A percentile compares a stretch with the other conserved stretches of the same genome.
These are phyloP conservation scores for Caenorhabditis sp. DNA, from an alignment of 2,888 invertebrate species.

Conservation along the genomic window DNA sequence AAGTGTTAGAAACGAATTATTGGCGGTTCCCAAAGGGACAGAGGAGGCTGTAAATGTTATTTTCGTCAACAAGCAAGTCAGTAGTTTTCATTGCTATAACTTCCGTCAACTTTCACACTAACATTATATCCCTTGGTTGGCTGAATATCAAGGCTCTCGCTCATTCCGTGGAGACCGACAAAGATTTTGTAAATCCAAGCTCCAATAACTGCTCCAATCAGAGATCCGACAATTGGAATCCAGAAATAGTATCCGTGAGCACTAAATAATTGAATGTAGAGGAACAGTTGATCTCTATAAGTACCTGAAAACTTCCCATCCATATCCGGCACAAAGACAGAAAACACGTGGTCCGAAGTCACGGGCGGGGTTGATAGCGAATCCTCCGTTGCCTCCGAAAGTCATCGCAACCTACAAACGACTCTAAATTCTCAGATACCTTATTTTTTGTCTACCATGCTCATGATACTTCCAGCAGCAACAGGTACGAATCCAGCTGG, in stretches of 20 bases:
- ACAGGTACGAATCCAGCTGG: conserved; percentile 76
- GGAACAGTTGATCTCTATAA: background rate
- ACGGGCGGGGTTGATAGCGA: conserved; percentile 86
- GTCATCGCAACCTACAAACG: conserved; percentile 82
- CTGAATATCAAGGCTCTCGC: conserved; percentile 69
- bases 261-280: no score
- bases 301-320: conserved; percentile 80
- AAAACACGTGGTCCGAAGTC: conserved; percentile 82
- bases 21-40: conserved; percentile 38
- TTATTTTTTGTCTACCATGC: conserved; percentile 68
- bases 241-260: conserved; percentile 85
- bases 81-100: conserved; percentile 43
- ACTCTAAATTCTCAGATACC: background rate
- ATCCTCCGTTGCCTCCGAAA: conserved; percentile 86
- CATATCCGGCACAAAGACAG: conserved; percentile 79
- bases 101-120: conserved; percentile 66
- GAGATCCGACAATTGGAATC: conserved; percentile 85
- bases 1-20: conserved; percentile 48
- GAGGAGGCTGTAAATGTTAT: conserved; percentile 34
- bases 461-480: conserved; percentile 80
- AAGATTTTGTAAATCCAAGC: conserved; percentile 84
- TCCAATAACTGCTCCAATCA: conserved; percentile 86
- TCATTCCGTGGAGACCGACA: conserved; percentile 85
- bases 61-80: background rate
- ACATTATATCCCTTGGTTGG: conserved; percentile 70